Conservation (phyloP, 1,140 invertebrate species). For the Teleopsis dalmanni region DNA sequence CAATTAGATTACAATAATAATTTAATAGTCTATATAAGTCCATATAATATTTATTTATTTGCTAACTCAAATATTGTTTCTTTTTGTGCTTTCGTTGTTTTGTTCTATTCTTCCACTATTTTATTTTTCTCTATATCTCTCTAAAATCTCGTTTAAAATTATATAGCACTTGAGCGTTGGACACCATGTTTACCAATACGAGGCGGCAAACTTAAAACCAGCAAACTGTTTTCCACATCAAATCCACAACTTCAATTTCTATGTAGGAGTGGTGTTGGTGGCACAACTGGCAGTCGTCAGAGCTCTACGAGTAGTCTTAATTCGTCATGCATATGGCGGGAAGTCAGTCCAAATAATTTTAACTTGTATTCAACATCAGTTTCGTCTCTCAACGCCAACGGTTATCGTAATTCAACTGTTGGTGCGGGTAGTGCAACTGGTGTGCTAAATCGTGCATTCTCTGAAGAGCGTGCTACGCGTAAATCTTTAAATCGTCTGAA, state of each 20-base stretch:
- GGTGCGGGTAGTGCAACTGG: constrained; percentile 5
- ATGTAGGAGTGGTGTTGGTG: constrained; percentile 17
- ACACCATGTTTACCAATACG: constrained; percentile 43
- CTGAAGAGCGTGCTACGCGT: constrained; percentile 36
- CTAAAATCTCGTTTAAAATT: constrained; percentile 17
- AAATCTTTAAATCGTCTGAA: constrained; percentile 38
- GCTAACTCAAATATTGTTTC: too few species aligned
- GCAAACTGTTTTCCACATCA: constrained; percentile 43
- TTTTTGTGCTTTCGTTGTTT: constrained; percentile 2
- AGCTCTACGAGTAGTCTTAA: constrained; percentile 37
- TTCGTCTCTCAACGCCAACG: constrained; percentile 28
- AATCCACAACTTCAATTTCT: constrained; percentile 42
- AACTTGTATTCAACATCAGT: constrained; percentile 42
- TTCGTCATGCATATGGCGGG: constrained; percentile 43
- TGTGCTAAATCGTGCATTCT: constrained; percentile 32
- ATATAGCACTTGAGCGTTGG: constrained; percentile 42
- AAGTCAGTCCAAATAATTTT: constrained; percentile 43
- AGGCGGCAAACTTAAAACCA: constrained; percentile 43
- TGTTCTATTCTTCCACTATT: constrained; percentile 10
- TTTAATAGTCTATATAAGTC: too few species aligned
- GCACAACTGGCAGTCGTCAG: constrained; percentile 15
- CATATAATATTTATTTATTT: too few species aligned
- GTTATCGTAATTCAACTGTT: constrained; percentile 27
- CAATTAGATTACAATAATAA: too few species aligned
- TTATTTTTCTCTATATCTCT: constrained; percentile 38